Base-by-base conservation (phyloP, 2,888 invertebrate genomes). In the Panorpa germanica region DNA sequence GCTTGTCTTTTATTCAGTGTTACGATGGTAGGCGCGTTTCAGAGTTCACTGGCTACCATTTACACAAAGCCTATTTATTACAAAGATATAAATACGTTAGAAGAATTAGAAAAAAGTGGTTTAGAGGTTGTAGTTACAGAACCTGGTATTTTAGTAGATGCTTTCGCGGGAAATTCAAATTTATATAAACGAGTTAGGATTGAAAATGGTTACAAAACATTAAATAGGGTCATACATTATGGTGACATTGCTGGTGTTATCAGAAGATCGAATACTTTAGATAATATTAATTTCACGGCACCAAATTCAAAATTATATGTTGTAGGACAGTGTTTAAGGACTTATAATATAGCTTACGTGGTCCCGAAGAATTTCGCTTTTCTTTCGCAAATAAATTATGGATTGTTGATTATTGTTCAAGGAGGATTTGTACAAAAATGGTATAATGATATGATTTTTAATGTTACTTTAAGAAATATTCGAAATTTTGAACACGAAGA, bases 31-130 rank as follows among this genome's bases (percentile, higher is more conserved):
- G 51, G 55, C 1, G 31, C 54, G 8, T 47, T 57, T 25, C 57
- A 58, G 37, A 55, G 56, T 5, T 51, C 50, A 17, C 40, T 57
- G 28, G 52, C 56, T 4, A 55, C 52, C 1, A 50, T 51, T 1
- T 50, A 53, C 29, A 52, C 52, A 24, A 45, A 45, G 4, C 55
- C 55, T 2, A 37, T 49, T 4, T 52, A 49, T 39, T 55, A 54
- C 28, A 46, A 45, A 2, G 52, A 57, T 38, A 46, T 51, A 6
- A 50, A 51, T 22, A 53, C 51, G 0, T 35, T 57, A 19, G 36
- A 44, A 6, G 50, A 55, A 20, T 35, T 57, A 25, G 49, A 50
- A 9, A 39, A 44, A 1, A 41, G 47, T 1, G 42, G 48, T 9
- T 34, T 47, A 8, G 41, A 41, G 10, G 50, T 57, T 30, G 45